Base-by-base conservation (phyloP, 1,140 invertebrate species). In the Metaphire vulgaris region DNA sequence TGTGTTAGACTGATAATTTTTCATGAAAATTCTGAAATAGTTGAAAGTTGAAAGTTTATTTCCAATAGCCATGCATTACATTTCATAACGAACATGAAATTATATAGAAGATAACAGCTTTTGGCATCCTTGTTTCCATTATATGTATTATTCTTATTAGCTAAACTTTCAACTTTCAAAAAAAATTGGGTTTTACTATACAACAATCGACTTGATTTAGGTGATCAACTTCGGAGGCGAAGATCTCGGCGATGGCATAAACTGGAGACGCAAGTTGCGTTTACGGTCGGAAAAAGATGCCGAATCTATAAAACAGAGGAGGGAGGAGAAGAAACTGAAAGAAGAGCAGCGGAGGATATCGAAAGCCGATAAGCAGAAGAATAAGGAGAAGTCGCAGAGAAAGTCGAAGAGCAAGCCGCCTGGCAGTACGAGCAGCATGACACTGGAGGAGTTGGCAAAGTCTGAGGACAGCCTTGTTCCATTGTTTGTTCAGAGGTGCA, bases 401-500 rank as follows among this genome's bases (percentile, higher is more conserved):
- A 72, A 72, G 70, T n/a, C 28, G 21, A 31, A n/a, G 70, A 74
- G 74, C 34, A 70, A 78, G 26, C 75, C 79, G 29, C 74, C 72
- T 14, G 76, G 71, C 1, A 74, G 34, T 30, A 78, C 75, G 41
- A 74, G 73, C 31, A 56, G 41, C 41, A 21, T 21, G 41, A 56
- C 41, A 21, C 34, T 73, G 31, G 31, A 90, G 79, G 90, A 91
- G 77, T 91, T 91, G 81, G 89, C 89, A 26, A 91, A 95, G 85
- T 91, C 91, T 21, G 92, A 93, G 72, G 90, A 90, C 26, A 92
- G 93, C 85, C 90, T 91, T 72, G 90, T 96, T 81, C 95, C 95
- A 30, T 87, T 95, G 73, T 96, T 98, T 85, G 89, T 98, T 31
- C 94, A 96, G 84, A 97, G 96, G 83, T 98, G 96, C 86, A 91